Percentiles rank a stretch among this genome's conserved stretches.
Evolutionary conservation across 2,888 invertebrate genomes (phyloP).

Genomic region (Dromius quadrimaculatus): DNA sequence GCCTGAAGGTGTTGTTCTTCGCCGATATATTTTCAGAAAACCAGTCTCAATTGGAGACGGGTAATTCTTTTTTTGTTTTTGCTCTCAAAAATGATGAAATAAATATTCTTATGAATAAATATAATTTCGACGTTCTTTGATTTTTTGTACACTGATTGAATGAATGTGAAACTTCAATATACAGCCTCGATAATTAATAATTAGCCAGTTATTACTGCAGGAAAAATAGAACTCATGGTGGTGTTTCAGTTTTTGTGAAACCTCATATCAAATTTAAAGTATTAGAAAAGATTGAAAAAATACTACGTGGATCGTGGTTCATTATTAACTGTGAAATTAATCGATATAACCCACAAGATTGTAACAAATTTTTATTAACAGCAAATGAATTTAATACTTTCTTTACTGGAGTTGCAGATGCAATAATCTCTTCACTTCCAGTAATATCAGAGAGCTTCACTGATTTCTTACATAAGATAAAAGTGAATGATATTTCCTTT

Average conservation of each 20-base stretch:
- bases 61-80: too few species aligned
- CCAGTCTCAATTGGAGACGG: background rate
- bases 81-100: background rate
- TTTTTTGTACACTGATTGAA: too few species aligned
- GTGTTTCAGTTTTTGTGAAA: background rate
- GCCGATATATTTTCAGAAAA: constrained; percentile 3
- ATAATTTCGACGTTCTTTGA: too few species aligned
- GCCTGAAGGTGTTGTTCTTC: background rate
- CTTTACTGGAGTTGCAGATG: background rate
- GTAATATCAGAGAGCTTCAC: background rate
- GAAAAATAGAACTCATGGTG: background rate
- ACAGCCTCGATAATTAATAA: too few species aligned
- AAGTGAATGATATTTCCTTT: background rate
- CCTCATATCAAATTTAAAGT: background rate
- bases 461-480: background rate
- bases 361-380: background rate
- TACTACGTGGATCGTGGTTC: background rate
- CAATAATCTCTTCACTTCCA: background rate
- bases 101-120: background rate
- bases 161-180: too few species aligned
- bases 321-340: background rate
- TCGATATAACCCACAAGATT: background rate
- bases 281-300: background rate
- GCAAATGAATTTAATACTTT: background rate
- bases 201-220: background rate